Evolutionary conservation across 2,888 invertebrate genomes (phyloP), one percentile per base, ranked within the genome.

Genomic region (Lysandra coridon): DNA sequence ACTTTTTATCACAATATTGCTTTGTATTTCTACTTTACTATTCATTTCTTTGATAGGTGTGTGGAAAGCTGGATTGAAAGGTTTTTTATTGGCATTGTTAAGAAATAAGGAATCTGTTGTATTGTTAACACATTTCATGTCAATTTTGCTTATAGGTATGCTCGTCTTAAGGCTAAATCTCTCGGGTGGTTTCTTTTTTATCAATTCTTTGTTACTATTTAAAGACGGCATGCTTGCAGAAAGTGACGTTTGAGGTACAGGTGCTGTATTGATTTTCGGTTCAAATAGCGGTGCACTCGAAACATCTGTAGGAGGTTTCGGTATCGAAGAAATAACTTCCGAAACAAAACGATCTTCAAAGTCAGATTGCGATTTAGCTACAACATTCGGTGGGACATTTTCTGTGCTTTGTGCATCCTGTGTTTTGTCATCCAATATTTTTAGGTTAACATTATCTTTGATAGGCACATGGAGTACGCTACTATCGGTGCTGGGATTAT

Each of bases 121-220:
- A 69, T 85, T 88, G 69, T 84, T 88, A 1, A 94, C 92, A 82
- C 91, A 92, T 85, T 93, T 94, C 88, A 94, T 90, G 82, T 94
- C 94, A 64, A 94, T 90, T 84, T 94, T 93, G 80, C 93, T 93
- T 77, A 94, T 94, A 4, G 95, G 95, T 83, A 95, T 95, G 83
- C 94, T 94, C 0, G 95, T 94, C 89, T 92, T 95, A 23, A 95
- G 84, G 81, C 94, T 94, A 78, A 91, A 93, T 78, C 92, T 85
- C 86, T 94, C 94, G 14, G 86, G 78, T 44, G 88, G 82, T 85
- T 93, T 94, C 84, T 90, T 90, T 86, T 89, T 91, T 1, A 84
- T 57, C 57, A 57, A 80, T 12, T 92, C 92, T 81, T 89, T 90
- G 64, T 82, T 86, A 17, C 82, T 80, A 44, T 81, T 79, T 80